Base-by-base conservation (phyloP, 2,113 vertebrate species). In the Tetrax tetrax region DNA sequence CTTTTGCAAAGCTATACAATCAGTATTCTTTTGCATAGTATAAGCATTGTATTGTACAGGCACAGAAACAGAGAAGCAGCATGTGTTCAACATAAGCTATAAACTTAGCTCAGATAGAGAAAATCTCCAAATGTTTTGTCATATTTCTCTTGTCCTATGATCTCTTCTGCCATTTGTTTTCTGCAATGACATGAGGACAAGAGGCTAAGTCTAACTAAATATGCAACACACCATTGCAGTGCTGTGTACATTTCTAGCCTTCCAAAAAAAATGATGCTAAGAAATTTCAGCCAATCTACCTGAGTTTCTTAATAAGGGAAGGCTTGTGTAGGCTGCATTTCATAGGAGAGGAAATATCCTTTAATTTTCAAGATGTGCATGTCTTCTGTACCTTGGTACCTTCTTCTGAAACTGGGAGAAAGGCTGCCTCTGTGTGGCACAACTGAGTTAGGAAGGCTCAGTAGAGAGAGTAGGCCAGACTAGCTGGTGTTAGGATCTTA, bases 351-450 rank as follows among this genome's bases (percentile, higher is more conserved):
- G 47, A 72, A 83, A 27, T 25, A 50, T 35, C 23, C 28, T 61
- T 56, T 91, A 28, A 13, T 71, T 81, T 64, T 59, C 33, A 66
- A 81, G 29, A 25, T 1, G 4, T 28, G 16, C 16, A 63, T n/a
- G 20, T 23, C 80, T 66, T 66, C 76, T 51, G 23, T 72, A 10
- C 69, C 64, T 83, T 28, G 48, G 16, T 56, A 37, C 29, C 22
- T 72, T 74, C 66, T 83, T 60, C 41, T 59, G 54, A 47, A 90
- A 51, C 28, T 50, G 94, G 75, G 60, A 64, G 79, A 86, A 92
- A 92, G 76, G 83, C 79, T 95, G 81, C 89, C 83, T 96, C 91
- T 96, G 38, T 93, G 96, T 87, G 93, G 86, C 48, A 54, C 7
- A 72, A 68, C 28, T 16, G 80, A 80, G 64, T 21, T 12, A 68